A percentile compares a stretch with the other conserved stretches of the same genome.
Conservation (phyloP, 2,888 invertebrate genomes). For the Volucella inflata region DNA sequence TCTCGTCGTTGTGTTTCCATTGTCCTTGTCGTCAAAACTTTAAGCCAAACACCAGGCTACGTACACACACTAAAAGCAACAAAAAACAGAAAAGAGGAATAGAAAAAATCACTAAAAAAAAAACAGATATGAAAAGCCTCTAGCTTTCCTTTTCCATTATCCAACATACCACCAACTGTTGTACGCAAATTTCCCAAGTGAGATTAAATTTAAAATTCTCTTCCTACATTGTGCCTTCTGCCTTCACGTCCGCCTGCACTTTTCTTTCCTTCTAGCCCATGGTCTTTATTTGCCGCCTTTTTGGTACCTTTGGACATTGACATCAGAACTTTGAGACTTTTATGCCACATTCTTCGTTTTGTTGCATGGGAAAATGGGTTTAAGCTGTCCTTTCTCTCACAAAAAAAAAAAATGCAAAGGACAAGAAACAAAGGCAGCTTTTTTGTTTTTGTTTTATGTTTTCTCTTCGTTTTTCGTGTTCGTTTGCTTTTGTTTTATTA, state of each 20-base stretch:
- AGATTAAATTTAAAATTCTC: constrained; percentile 62
- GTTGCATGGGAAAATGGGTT: constrained; percentile 51
- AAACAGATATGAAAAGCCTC: constrained; percentile 61
- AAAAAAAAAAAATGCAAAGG: constrained; percentile 16
- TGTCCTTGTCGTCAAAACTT: constrained; percentile 53
- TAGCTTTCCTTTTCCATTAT: constrained; percentile 30
- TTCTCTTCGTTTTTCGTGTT: too few species aligned
- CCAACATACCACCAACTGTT: not conserved
- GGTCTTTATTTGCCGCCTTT: constrained; percentile 2
- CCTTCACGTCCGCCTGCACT: not conserved
- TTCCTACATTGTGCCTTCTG: constrained; percentile 1
- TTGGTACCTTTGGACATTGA: constrained; percentile 61
- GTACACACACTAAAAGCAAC: not conserved
- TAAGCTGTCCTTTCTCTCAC: constrained; percentile 47
- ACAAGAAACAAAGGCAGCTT: constrained; percentile 21
- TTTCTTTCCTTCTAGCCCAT: not conserved
- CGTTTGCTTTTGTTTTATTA: constrained; percentile 28
- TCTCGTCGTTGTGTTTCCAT: constrained; percentile 33
- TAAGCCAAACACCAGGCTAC: constrained; percentile 29
- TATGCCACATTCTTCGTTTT: constrained; percentile 47
- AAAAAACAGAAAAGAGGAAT: not conserved
- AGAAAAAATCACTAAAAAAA: constrained; percentile 14
- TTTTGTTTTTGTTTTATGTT: not conserved
- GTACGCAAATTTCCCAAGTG: constrained; percentile 68
- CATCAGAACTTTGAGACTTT: constrained; percentile 60